Percentiles rank a stretch among this genome's conserved stretches.
Evolutionary conservation across 2,113 vertebrate genomes (phyloP).

Genomic region (Collichthys lucidus): DNA sequence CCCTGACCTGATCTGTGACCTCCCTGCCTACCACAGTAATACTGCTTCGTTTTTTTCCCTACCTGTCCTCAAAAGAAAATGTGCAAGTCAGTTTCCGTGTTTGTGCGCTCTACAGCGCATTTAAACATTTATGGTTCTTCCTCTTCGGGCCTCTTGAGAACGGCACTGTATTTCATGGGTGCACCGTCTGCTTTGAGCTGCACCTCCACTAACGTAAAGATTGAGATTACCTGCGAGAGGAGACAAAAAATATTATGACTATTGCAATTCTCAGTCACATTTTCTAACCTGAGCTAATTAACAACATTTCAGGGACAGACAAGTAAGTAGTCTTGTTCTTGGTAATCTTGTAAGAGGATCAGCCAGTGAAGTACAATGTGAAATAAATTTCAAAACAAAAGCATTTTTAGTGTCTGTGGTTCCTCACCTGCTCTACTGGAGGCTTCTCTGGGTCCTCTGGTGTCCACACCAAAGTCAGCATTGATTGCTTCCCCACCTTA

Average conservation of each 20-base stretch:
- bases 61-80: slow-evolving; percentile 28
- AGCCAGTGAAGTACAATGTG: background rate
- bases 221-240: slow-evolving; percentile 82
- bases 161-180: slow-evolving; percentile 88
- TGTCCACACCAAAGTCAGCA: slow-evolving; percentile 91
- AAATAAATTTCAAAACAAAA: background rate
- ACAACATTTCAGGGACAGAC: background rate
- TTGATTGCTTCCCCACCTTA: slow-evolving; percentile 89
- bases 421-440: slow-evolving; percentile 86
- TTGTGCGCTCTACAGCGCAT: background rate
- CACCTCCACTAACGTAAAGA: slow-evolving; percentile 92
- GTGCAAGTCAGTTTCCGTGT: slow-evolving; percentile 41
- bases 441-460: slow-evolving; percentile 74
- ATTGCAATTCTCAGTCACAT: background rate
- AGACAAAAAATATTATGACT: slow-evolving; percentile 8
- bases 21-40: background rate
- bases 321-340: too few relatives aligned
- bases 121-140: background rate
- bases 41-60: background rate
- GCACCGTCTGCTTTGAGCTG: slow-evolving; percentile 82
- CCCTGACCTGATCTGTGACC: slow-evolving; percentile 17
- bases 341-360: background rate
- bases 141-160: slow-evolving; percentile 83
- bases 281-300: background rate
- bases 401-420: background rate